Conservation (phyloP, 1,140 invertebrate species). For the Platyura marginata region DNA sequence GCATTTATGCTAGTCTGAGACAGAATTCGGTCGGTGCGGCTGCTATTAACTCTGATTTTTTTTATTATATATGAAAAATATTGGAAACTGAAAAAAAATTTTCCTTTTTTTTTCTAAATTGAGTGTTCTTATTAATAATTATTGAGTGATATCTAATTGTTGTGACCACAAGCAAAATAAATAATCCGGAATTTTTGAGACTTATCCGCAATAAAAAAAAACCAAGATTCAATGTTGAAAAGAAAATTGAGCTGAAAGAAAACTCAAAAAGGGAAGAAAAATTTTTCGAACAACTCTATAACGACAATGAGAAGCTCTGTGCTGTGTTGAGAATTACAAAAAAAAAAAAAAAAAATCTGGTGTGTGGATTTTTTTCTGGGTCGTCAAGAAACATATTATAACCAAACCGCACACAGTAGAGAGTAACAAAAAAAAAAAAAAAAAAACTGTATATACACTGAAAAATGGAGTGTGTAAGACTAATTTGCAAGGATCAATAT, state of each 20-base stretch:
- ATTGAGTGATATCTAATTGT: background rate
- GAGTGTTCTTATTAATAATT: background rate
- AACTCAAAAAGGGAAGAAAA: background rate
- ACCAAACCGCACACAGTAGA: background rate
- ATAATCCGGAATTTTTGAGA: background rate
- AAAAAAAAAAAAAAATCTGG: background rate
- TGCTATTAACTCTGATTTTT: background rate
- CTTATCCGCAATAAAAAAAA: background rate
- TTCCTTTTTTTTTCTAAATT: background rate
- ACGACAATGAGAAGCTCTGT: background rate
- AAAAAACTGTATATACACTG: background rate
- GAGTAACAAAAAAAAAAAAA: background rate
- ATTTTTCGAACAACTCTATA: background rate
- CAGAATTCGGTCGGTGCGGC: constrained; percentile 1
- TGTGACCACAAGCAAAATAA: background rate
- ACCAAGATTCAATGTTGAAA: background rate
- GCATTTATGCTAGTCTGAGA: constrained; percentile 2
- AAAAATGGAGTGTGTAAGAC: background rate
- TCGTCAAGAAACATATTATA: background rate
- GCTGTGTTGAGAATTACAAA: too few species aligned
- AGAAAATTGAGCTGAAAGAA: background rate
- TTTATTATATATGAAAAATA: background rate
- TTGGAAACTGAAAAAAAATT: background rate
- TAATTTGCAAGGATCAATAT: background rate
- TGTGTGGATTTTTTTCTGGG: background rate